Base-by-base conservation (phyloP, 2,888 invertebrate species). In the Lampropteryx suffumata region DNA sequence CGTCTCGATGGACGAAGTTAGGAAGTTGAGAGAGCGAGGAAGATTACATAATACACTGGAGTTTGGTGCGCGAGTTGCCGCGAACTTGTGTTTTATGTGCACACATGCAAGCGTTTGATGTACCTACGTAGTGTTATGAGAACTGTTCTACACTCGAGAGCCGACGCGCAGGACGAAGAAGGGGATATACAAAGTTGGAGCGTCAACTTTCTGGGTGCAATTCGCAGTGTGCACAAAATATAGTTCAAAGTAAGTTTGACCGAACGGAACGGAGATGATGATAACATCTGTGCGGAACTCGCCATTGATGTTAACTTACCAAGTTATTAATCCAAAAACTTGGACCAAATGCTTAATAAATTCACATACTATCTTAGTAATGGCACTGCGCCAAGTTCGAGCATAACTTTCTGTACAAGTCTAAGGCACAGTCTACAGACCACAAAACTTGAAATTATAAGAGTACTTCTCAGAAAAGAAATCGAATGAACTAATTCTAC, bases 231-330 rank as follows among this genome's bases (percentile, higher is more conserved):
- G 68, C 68, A 73, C 73, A 73, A 79, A 79, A 81, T 82, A 79
- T 82, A 82, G 82, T 81, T 78, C 81, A 79, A 80, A 81, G 73
- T 78, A 73, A 76, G 69, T 74, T 69, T 59, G 54, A 63, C 63
- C 58, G 62, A 44, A 65, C 59, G 65, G 66, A 68, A 65, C 69
- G 64, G 62, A 64, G 70, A 67, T 62, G 71, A 65, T 67, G 55
- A 65, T 57, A 61, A 55, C 67, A 65, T 63, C 64, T 69, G 68
- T 59, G 65, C 57, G 58, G 52, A 60, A 66, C 59, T 66, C 62
- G 57, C 63, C 62, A 65, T 69, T 64, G 57, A 68, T 64, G 62
- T 70, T 68, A 62, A 59, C 62, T 60, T 62, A 55, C 48, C 36
- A 49, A 53, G 57, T 58, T 67, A 63, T 68, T 67, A 66, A 67